A percentile compares a stretch with the other conserved stretches of the same genome.
phyloP scores from a whole-genome alignment of 92 coral and sea anemone species.

The Scolanthus callimorphus region DNA sequence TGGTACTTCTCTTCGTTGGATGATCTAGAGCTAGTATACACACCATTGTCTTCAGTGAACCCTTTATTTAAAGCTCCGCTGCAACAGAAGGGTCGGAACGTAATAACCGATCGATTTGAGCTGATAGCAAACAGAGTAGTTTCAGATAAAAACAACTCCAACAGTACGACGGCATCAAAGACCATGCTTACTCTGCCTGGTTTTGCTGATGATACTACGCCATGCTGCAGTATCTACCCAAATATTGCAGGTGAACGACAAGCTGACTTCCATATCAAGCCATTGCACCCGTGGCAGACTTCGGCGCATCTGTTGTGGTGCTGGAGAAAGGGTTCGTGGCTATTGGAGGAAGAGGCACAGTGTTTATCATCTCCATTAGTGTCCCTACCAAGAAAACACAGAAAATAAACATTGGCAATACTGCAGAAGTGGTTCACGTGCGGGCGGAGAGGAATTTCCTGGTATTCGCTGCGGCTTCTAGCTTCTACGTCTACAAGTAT shows the following conservation, averaged over 20 bases:
- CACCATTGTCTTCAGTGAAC: conserved; percentile 13
- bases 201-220: conserved; percentile 42
- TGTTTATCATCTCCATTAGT: conserved; percentile 39
- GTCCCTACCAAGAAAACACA: not conserved
- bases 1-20: conserved; percentile 51
- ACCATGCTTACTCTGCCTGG: conserved; percentile 42
- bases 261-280: conserved; percentile 73
- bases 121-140: conserved; percentile 11
- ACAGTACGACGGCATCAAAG: conserved; percentile 5
- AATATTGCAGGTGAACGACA: conserved; percentile 7
- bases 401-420: not conserved
- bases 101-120: conserved; percentile 5
- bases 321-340: conserved; percentile 40
- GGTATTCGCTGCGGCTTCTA: not conserved
- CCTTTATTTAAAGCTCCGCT: conserved; percentile 7
- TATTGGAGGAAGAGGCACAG: conserved; percentile 45
- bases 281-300: conserved; percentile 42
- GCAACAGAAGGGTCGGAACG: not conserved
- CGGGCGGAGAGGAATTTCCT: not conserved
- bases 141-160: conserved; percentile 8
- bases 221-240: conserved; percentile 58
- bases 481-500: too few relatives aligned
- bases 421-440: not conserved
- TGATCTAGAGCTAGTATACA: conserved; percentile 28
- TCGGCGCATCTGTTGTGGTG: conserved; percentile 62